These are phyloP conservation scores for Mantis religiosa DNA, from an alignment of 2,888 invertebrate genomes.

Conservation along the genomic window DNA sequence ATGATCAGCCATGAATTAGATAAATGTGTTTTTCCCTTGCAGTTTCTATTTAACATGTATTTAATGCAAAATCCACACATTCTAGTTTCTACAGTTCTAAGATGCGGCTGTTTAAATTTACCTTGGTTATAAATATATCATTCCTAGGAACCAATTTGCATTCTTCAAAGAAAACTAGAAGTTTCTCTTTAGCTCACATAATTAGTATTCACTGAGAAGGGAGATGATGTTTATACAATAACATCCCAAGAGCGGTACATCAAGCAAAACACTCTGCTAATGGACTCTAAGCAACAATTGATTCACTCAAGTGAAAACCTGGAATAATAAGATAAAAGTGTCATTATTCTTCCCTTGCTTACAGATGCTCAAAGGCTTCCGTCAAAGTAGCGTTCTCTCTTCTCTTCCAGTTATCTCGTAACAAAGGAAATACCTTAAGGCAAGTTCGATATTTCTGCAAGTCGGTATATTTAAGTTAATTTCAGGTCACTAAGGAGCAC, in stretches of 20 bases:
- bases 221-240: background rate
- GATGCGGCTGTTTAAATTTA: no score
- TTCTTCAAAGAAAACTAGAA: background rate
- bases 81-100: no score
- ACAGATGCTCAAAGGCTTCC: background rate
- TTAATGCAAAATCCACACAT: no score
- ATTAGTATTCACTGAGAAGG: background rate
- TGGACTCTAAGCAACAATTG: background rate
- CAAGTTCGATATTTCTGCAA: no score
- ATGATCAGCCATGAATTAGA: no score
- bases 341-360: background rate
- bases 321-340: background rate
- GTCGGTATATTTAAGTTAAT: no score
- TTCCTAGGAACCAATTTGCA: background rate
- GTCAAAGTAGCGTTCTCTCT: background rate
- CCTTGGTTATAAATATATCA: no score
- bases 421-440: no score
- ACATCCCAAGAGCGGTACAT: no score
- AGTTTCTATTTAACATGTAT: no score
- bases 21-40: no score
- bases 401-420: background rate
- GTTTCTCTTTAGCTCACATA: background rate
- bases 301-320: background rate
- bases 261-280: background rate
- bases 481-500: no score